phyloP scores from a whole-genome alignment of 2,888 invertebrate genomes.

The Nasonovia ribisnigri region DNA sequence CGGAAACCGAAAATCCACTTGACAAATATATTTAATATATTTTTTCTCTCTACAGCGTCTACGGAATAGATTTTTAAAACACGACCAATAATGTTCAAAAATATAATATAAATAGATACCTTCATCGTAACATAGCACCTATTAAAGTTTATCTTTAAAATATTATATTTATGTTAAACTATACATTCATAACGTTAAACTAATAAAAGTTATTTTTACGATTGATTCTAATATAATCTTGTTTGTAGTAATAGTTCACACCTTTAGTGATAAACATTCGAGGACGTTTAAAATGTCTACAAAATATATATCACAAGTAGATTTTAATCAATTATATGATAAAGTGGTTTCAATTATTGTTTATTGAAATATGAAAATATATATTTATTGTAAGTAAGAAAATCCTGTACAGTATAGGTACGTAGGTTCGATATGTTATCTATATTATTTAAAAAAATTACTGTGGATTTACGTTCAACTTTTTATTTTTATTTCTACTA shows the following conservation, averaged over 20 bases:
- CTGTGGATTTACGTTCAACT: no score
- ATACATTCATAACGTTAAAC: neutral
- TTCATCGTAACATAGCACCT: no score
- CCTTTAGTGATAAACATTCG: neutral
- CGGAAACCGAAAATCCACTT: constrained; percentile 42
- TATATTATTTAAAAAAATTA: no score
- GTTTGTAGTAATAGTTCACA: neutral
- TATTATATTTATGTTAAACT: neutral
- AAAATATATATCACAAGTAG: neutral
- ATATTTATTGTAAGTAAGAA: neutral
- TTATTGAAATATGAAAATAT: neutral
- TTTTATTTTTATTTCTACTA: no score
- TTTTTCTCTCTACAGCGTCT: neutral
- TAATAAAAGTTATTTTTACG: neutral
- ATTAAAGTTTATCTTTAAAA: neutral
- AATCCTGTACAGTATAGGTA: neutral
- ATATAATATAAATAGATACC: neutral
- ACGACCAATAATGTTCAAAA: neutral
- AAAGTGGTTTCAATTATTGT: neutral
- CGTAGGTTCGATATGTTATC: neutral
- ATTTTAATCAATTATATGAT: neutral
- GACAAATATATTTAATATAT: neutral
- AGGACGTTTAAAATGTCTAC: neutral
- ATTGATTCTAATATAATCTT: neutral
- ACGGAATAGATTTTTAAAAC: constrained; percentile 16